These are phyloP conservation scores for Sardinella longiceps DNA, from an alignment of 2,797 vertebrate species.

Conservation along the genomic window DNA sequence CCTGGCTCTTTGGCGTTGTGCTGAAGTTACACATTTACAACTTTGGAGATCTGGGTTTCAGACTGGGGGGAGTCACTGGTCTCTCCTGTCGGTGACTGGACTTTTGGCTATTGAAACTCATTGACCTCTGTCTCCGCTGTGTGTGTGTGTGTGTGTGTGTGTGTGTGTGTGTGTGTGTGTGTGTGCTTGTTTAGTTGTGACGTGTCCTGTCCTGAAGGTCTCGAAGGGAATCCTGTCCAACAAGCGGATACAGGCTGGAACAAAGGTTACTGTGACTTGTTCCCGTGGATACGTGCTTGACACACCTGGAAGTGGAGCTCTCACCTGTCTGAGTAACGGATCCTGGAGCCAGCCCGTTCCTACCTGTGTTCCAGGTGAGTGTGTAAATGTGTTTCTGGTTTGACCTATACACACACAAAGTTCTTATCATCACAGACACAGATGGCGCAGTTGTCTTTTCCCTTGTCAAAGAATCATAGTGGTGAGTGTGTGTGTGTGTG, in stretches of 20 bases:
- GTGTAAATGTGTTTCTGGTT: too few species aligned
- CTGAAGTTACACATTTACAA: too few species aligned
- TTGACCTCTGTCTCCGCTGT: too few species aligned
- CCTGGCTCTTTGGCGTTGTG: too few species aligned
- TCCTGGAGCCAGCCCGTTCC: background rate
- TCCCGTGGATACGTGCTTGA: background rate
- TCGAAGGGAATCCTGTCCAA: background rate
- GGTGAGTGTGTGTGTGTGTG: background rate
- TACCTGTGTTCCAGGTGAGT: background rate
- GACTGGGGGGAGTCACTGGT: too few species aligned
- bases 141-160: background rate
- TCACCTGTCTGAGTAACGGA: background rate
- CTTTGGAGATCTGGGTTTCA: too few species aligned
- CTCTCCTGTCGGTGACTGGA: too few species aligned
- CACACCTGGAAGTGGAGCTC: background rate
- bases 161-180: slow-evolving; percentile 18
- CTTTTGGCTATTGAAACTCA: too few species aligned
- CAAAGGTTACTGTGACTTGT: background rate
- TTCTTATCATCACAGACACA: too few species aligned
- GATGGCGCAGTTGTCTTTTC: background rate
- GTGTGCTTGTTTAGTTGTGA: background rate
- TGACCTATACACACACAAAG: too few species aligned
- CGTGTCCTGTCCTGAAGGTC: background rate
- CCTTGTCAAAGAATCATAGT: slow-evolving; percentile 3
- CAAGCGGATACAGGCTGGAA: background rate